Evolutionary conservation across 2,113 vertebrate genomes (phyloP).

Genomic region (Thalassarche chlororhynchos): DNA sequence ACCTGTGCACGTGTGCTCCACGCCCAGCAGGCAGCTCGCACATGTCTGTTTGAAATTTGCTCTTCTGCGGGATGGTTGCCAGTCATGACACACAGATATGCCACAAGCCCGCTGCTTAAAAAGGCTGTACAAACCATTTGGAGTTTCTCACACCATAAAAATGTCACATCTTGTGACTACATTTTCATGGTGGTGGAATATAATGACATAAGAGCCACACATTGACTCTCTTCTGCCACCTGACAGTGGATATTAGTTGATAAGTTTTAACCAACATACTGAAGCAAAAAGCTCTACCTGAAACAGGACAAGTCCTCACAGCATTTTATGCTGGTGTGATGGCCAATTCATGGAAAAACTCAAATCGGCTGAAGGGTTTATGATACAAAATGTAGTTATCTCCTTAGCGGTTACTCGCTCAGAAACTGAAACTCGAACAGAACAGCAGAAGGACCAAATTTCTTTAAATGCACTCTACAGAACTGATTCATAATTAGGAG

Average conservation of each 20-base stretch:
- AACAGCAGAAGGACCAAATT: background rate
- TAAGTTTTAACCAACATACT: background rate
- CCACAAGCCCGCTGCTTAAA: background rate
- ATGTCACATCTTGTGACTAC: background rate
- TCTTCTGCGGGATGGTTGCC: background rate
- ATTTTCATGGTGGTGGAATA: background rate
- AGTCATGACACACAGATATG: background rate
- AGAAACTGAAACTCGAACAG: background rate
- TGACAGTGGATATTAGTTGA: background rate
- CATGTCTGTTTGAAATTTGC: background rate
- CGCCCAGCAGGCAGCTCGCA: background rate
- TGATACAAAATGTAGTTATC: background rate
- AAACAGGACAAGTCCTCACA: background rate
- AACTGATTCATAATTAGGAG: background rate
- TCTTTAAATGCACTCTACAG: background rate
- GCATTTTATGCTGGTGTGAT: background rate
- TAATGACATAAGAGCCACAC: fast-evolving
- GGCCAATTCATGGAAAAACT: background rate
- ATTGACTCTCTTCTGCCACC: background rate
- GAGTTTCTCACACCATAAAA: background rate
- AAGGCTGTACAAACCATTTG: background rate
- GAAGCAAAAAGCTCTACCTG: background rate
- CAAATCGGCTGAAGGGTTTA: background rate
- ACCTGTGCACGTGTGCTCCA: fast-evolving
- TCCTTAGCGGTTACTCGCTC: background rate